Base-by-base conservation (phyloP, 2,888 invertebrate species). In the Tinea trinotella region DNA sequence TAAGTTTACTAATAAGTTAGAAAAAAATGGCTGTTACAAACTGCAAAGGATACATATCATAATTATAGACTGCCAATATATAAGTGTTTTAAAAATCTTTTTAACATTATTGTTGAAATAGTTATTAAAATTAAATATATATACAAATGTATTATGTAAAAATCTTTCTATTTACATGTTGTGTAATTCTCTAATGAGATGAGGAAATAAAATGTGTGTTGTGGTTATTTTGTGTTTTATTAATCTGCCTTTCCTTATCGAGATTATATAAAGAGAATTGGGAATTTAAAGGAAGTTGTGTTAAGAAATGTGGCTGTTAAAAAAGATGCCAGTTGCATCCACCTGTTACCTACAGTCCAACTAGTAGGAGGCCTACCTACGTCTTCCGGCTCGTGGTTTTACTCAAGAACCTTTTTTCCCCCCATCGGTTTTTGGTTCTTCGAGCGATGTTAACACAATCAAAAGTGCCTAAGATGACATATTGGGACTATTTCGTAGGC, bases 111-210 rank as follows among this genome's bases (percentile, higher is more conserved):
- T 84, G 83, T 79, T 70, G 75, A 76, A 73, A 77, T 77, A 80
- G 79, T 67, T 75, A 71, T 67, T 67, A 77, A 67, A 64, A 73
- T 67, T 75, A 75, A 76, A 75, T 83, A 84, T 85, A 84, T 82
- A 85, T 83, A 50, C 17, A 13, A 30, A 7, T 30, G n/a, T 84
- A 84, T 85, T 84, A 83, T 84, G 84, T 83, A 80, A 84, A 83
- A 80, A 73, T 82, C 85, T 84, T 84, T 84, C 85, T 84, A 85
- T 84, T 77, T 84, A 84, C 85, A 84, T 84, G 84, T 85, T 85
- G 84, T 84, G 81, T 83, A 80, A 76, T 71, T 73, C 70, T 74
- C 74, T 59, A 67, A 56, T 68, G 64, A 66, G 62, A 62, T 69
- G 67, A 67, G 64, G 72, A 81, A n/a, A 80, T 81, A 84, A 82